Base-by-base conservation (phyloP, 1,140 invertebrate genomes). In the Ceratina australensis region DNA sequence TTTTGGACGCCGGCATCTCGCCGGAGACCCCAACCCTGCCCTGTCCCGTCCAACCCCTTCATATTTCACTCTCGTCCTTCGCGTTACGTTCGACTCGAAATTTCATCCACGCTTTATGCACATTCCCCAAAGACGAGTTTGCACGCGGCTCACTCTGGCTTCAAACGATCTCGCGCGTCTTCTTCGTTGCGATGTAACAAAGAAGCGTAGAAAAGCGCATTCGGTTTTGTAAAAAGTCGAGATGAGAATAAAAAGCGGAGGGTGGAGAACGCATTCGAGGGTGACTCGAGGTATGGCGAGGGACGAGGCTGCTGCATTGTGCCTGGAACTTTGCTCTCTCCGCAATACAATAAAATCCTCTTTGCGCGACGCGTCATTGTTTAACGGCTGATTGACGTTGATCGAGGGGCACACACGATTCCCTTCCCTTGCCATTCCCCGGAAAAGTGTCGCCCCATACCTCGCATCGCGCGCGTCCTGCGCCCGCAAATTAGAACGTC, bases 341-440 rank as follows among this genome's bases (percentile, higher is more conserved):
- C 81, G 83, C 86, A 83, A 88, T 89, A 90, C 89, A 89, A 90
- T 90, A 87, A 90, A 90, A 90, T 90, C 89, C 89, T 89, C 88
- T 90, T 90, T 90, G 87, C 85, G 78, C 78, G 86, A 68, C 86
- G 86, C 75, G 83, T 89, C 87, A 89, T 90, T 90, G 89, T 90
- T 90, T 90, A 90, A 89, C 89, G 82, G 79, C 81, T 90, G 89
- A 90, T 90, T 90, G 89, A 90, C 89, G 84, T 90, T 90, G 89
- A 90, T 90, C 89, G 89, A 90, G 89, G 89, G 89, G 89, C 78
- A 63, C 86, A 68, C 33, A 60, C 80, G 80, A 69, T 81, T 72
- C 60, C 67, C 81, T 72, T 49, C 78, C 65, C 52, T 42, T 42
- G 33, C 69, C 28, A 50, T 49, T 67, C 65, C 67, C 72, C 50